These are phyloP conservation scores for Coranthus polyacanthus DNA, from an alignment of 2,797 vertebrate species.

Conservation along the genomic window DNA sequence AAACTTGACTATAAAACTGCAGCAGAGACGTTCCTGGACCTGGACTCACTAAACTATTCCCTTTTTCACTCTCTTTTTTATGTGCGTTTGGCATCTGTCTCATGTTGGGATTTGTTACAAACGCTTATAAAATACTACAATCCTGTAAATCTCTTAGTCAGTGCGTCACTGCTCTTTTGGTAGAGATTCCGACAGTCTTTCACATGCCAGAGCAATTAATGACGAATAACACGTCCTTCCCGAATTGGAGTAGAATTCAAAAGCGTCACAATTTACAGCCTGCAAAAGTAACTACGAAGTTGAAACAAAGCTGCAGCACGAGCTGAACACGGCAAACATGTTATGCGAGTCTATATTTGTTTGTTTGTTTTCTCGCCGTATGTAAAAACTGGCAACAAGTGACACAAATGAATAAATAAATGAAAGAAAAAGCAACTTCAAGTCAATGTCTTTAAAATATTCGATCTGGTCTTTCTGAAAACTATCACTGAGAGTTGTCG, in stretches of 20 bases:
- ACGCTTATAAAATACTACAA: slow-evolving; percentile 30
- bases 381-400: too few relatives aligned
- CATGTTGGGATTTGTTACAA: slow-evolving; percentile 23
- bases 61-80: not conserved
- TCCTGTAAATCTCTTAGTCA: slow-evolving; percentile 20
- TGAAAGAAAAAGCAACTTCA: too few relatives aligned
- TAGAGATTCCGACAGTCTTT: slow-evolving; percentile 1
- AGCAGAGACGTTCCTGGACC: not conserved
- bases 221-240: not conserved
- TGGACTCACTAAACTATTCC: not conserved
- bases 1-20: slow-evolving; percentile 4
- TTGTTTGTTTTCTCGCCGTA: too few relatives aligned
- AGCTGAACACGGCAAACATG: too few relatives aligned
- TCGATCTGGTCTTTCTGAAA: too few relatives aligned
- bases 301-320: too few relatives aligned
- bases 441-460: too few relatives aligned
- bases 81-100: slow-evolving; percentile 7
- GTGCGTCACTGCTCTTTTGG: slow-evolving; percentile 8
- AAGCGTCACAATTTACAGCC: not conserved
- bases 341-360: too few relatives aligned
- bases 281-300: not conserved
- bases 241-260: not conserved
- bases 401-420: too few relatives aligned
- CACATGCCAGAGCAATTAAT: slow-evolving; percentile 3
- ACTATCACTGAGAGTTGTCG: too few relatives aligned